A percentile compares a stretch with the other conserved stretches of the same genome.
Conservation (phyloP, 2,113 vertebrate genomes). For the Petrocephalus microphthalmus region DNA sequence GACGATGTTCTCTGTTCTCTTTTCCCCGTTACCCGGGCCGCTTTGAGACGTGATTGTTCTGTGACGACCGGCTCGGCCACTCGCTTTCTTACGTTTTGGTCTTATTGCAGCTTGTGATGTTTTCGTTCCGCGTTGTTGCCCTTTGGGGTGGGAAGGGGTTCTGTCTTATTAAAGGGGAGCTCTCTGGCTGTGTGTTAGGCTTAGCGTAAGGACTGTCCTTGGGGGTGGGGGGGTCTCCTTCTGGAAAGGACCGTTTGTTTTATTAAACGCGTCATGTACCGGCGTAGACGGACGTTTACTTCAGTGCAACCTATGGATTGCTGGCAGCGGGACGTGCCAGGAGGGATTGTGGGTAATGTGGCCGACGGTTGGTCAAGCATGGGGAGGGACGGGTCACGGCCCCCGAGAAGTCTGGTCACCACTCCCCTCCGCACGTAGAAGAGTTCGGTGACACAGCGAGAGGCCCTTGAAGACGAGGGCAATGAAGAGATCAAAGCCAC, state of each 20-base stretch:
- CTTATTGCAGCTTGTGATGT: constrained; percentile 48
- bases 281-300: constrained; percentile 38
- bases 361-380: constrained; percentile 11
- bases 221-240: constrained; percentile 37
- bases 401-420: background rate
- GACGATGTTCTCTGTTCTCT: constrained; percentile 42
- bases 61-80: constrained; percentile 32
- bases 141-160: constrained; percentile 30
- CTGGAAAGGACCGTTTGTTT: constrained; percentile 37
- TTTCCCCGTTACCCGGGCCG: constrained; percentile 39
- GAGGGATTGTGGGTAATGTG: constrained; percentile 15
- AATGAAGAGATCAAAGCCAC: constrained; percentile 24
- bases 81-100: constrained; percentile 35
- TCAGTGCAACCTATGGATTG: constrained; percentile 71
- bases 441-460: background rate
- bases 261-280: constrained; percentile 38
- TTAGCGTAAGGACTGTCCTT: constrained; percentile 46
- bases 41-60: constrained; percentile 18
- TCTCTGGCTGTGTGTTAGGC: constrained; percentile 41
- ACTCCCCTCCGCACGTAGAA: background rate
- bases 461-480: background rate
- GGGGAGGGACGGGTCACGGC: background rate
- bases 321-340: constrained; percentile 31
- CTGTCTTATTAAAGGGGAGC: constrained; percentile 36
- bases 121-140: constrained; percentile 42